These are phyloP conservation scores for Etheostoma nigrum DNA, from an alignment of 2,797 vertebrate species.

Conservation along the genomic window DNA sequence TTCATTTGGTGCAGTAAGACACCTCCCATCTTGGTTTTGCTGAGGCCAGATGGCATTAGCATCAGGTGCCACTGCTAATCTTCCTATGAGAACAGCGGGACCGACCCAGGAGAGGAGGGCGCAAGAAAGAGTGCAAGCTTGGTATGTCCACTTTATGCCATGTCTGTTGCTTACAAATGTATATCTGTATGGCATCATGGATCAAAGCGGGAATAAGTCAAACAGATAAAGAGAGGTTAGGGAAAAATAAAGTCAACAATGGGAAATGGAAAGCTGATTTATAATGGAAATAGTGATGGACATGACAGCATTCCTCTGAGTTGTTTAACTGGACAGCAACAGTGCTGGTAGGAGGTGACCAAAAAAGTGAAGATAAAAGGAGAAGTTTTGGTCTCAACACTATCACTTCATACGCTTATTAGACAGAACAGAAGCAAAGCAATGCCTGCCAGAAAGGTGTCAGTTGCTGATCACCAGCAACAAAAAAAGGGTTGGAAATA, in stretches of 20 bases:
- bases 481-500: conserved; percentile 3
- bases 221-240: background rate
- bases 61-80: conserved; percentile 81
- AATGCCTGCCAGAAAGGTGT: background rate
- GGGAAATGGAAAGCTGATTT: background rate
- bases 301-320: background rate
- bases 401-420: conserved; percentile 16
- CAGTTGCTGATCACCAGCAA: background rate
- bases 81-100: conserved; percentile 65
- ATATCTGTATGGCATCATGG: background rate
- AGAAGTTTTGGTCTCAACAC: conserved; percentile 7
- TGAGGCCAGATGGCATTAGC: conserved; percentile 76
- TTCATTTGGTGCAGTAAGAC: conserved; percentile 53
- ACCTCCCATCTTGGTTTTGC: conserved; percentile 54
- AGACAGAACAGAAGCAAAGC: conserved; percentile 30
- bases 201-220: conserved; percentile 2
- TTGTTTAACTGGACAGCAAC: conserved; percentile 27
- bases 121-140: conserved; percentile 3
- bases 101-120: conserved; percentile 33
- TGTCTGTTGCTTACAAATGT: conserved; percentile 15
- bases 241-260: background rate
- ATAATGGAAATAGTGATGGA: background rate
- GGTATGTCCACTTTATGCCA: conserved; percentile 14
- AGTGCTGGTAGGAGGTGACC: background rate
- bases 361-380: conserved; percentile 3